Evolutionary conservation across 2,888 invertebrate genomes (phyloP).

Genomic region (Troides aeacus): DNA sequence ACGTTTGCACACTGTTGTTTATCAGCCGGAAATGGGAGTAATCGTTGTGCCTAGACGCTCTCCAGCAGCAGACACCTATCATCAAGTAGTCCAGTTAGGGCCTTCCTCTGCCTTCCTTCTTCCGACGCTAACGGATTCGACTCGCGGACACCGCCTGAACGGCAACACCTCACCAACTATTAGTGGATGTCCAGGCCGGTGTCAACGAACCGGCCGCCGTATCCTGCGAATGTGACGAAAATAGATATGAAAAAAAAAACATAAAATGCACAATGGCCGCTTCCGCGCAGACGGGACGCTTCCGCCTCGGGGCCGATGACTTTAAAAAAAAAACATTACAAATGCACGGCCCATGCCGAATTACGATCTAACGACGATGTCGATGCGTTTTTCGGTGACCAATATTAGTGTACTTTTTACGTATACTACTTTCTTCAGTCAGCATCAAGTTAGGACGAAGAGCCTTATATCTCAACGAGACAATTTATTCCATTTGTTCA

Average conservation of each 20-base stretch:
- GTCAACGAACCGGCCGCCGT: slow-evolving; percentile 44
- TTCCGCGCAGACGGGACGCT: slow-evolving; percentile 63
- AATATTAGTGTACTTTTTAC: not conserved
- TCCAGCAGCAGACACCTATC: too few species aligned
- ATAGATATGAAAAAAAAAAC: slow-evolving; percentile 57
- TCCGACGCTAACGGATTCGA: too few species aligned
- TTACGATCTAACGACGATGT: slow-evolving; percentile 57
- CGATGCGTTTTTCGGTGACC: slow-evolving; percentile 30
- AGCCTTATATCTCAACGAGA: too few species aligned
- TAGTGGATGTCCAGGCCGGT: slow-evolving; percentile 5
- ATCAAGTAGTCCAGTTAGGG: too few species aligned
- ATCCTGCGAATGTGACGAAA: slow-evolving; percentile 70
- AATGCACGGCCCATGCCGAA: slow-evolving; percentile 59
- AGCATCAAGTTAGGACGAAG: too few species aligned
- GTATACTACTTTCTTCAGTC: not conserved
- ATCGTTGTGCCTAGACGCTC: too few species aligned
- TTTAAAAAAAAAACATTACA: slow-evolving; percentile 48
- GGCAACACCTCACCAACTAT: not conserved
- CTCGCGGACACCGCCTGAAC: not conserved
- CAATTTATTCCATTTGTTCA: too few species aligned
- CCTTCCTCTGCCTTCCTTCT: too few species aligned
- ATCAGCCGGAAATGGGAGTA: too few species aligned
- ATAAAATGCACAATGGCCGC: slow-evolving; percentile 63
- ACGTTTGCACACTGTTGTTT: too few species aligned
- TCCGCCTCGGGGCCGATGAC: slow-evolving; percentile 62